Base-by-base conservation (phyloP, 2,113 vertebrate genomes). In the Apaloderma vittatum region DNA sequence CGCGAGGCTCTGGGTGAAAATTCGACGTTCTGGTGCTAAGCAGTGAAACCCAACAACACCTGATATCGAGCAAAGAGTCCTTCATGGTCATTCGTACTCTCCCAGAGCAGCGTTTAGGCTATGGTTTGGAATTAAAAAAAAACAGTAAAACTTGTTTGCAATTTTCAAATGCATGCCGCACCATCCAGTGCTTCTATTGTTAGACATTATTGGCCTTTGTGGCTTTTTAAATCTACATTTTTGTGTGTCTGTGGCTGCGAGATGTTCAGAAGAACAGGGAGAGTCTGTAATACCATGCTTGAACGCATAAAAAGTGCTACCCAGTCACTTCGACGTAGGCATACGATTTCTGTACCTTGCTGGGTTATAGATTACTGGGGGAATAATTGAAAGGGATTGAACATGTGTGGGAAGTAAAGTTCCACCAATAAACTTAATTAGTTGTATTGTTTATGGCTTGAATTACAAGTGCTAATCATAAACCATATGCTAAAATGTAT, bases 351-450 rank as follows among this genome's bases (percentile, higher is more conserved):
- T 84, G 24, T 72, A 81, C 37, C 73, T 94, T 93, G 55, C 81
- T 88, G 68, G 79, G n/a, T 87, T 62, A 49, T 49, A 23, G 81
- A 86, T 94, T 90, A 70, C 71, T 81, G 30, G 21, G 55, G 58
- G 76, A 85, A 68, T 82, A 96, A 78, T 70, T 97, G 79, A 65
- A 96, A 95, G 61, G 89, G 36, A 85, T 75, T 87, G 90, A 90
- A 96, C 76, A 43, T 88, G n/a, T 93, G 32, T 95, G 51, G 23
- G 40, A 94, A 95, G 67, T 84, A 72, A 79, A 95, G 51, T 96
- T 95, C 88, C 57, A 85, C 51, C 62, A 68, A 62, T 95, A 96
- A 89, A 88, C 77, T 8, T 66, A 94, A 68, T 95, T 94, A 91
- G 13, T 75, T 93, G 36, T 37, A 95, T 74, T 95, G 45, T 78